A percentile compares a stretch with the other conserved stretches of the same genome.
Conservation (phyloP, 2,113 vertebrate genomes). For the Platichthys flesus region DNA sequence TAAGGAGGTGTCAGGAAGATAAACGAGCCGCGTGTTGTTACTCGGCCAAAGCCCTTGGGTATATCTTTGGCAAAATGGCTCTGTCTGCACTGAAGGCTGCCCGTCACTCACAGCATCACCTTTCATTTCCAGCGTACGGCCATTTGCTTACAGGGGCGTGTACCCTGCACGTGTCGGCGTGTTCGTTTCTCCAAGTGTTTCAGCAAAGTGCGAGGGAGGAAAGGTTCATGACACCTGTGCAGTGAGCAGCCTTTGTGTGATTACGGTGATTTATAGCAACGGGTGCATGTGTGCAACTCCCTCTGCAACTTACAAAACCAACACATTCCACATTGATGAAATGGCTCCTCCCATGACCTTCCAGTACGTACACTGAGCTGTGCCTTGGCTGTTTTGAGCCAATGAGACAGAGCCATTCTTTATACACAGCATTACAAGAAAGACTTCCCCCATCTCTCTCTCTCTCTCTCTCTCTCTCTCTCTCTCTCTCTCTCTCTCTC, state of each 20-base stretch:
- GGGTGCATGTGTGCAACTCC: neutral
- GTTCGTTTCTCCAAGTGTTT: constrained; percentile 29
- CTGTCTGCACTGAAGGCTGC: constrained; percentile 65
- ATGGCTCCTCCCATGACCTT: neutral
- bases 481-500: neutral
- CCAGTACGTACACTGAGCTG: neutral
- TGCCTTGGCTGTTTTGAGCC: neutral
- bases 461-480: neutral
- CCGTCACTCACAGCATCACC: constrained; percentile 64
- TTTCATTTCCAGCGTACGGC: constrained; percentile 32
- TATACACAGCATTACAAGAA: constrained; percentile 8
- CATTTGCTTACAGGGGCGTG: constrained; percentile 36
- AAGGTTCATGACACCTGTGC: neutral
- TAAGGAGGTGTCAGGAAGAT: constrained; percentile 79
- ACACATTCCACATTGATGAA: neutral
- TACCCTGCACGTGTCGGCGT: constrained; percentile 25
- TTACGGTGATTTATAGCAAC: neutral
- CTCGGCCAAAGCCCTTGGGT: constrained; percentile 51
- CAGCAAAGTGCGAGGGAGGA: constrained; percentile 29
- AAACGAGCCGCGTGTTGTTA: constrained; percentile 65
- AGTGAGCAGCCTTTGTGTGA: neutral
- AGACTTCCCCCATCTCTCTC: constrained; percentile 9
- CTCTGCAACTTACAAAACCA: neutral
- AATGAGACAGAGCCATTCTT: neutral
- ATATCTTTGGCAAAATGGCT: constrained; percentile 58